phyloP scores from a whole-genome alignment of 2,888 invertebrate species.

The Parnassius apollo region DNA sequence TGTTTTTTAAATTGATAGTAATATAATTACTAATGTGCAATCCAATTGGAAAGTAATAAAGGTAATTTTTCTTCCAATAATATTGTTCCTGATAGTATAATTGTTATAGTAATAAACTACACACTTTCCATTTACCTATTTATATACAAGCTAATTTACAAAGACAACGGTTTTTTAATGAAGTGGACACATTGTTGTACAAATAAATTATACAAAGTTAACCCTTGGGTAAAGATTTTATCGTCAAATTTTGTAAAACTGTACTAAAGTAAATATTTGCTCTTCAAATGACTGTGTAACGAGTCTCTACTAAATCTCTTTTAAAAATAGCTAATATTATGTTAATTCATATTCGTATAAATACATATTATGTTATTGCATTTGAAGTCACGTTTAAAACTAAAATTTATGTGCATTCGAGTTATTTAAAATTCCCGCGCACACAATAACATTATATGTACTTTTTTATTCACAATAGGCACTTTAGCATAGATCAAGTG shows the following conservation, averaged over 20 bases:
- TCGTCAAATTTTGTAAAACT: neutral
- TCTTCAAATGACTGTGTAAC: neutral
- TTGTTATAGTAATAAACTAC: constrained; percentile 5
- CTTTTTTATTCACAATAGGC: constrained; percentile 18
- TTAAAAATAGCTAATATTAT: neutral
- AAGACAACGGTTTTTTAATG: neutral
- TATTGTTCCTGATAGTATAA: constrained; percentile 12
- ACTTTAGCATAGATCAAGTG: constrained; percentile 39
- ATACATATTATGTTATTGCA: neutral
- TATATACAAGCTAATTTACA: neutral
- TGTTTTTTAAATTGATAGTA: constrained; percentile 11
- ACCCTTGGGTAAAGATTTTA: neutral
- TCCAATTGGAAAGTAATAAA: constrained; percentile 3
- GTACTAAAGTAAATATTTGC: neutral
- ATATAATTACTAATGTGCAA: constrained; percentile 20
- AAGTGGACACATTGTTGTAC: neutral
- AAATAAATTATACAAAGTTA: neutral
- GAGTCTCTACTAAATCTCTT: neutral
- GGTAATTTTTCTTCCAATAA: neutral
- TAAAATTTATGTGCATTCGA: neutral
- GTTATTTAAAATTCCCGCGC: constrained; percentile 11
- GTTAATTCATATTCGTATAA: constrained; percentile 2
- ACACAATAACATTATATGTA: constrained; percentile 17
- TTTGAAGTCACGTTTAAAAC: constrained; percentile 15
- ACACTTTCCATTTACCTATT: constrained; percentile 8